Evolutionary conservation across 2,888 invertebrate species (phyloP).

Genomic region (Mylabris sibirica): DNA sequence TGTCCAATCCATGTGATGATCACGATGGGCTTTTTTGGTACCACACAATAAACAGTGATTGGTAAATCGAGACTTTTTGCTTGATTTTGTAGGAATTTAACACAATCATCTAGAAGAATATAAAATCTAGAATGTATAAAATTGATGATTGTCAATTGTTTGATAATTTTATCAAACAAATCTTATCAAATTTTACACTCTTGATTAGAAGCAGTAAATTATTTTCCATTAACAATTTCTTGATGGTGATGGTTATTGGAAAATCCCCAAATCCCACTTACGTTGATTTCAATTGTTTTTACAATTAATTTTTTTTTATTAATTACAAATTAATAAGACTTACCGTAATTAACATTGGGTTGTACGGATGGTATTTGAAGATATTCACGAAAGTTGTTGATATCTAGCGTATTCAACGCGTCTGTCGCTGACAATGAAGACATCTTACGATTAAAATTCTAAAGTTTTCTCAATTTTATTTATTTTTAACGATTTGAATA

Average conservation of each 20-base stretch:
- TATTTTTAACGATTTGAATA: neutral
- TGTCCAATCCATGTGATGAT: conserved; percentile 84
- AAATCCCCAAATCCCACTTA: conserved; percentile 17
- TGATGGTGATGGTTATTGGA: no score
- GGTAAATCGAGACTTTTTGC: conserved; percentile 75
- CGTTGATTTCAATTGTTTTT: neutral
- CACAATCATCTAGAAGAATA: conserved; percentile 71
- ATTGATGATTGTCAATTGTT: no score
- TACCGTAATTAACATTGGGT: conserved; percentile 86
- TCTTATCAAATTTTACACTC: no score
- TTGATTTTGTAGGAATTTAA: conserved; percentile 76
- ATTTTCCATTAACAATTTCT: no score
- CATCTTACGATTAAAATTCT: conserved; percentile 49
- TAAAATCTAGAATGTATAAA: no score
- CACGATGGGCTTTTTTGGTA: conserved; percentile 78
- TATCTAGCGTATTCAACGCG: conserved; percentile 53
- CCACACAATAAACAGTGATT: conserved; percentile 67
- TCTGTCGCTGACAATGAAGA: conserved; percentile 54
- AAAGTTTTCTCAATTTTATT: conserved; percentile 14
- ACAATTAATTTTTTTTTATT: conserved; percentile 6
- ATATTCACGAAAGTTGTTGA: conserved; percentile 83
- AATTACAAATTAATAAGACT: conserved; percentile 50
- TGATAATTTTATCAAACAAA: no score
- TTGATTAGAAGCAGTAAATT: no score
- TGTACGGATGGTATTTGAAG: conserved; percentile 87